Base-by-base conservation (phyloP, 2,797 vertebrate species). In the Gymnothorax reevesii region DNA sequence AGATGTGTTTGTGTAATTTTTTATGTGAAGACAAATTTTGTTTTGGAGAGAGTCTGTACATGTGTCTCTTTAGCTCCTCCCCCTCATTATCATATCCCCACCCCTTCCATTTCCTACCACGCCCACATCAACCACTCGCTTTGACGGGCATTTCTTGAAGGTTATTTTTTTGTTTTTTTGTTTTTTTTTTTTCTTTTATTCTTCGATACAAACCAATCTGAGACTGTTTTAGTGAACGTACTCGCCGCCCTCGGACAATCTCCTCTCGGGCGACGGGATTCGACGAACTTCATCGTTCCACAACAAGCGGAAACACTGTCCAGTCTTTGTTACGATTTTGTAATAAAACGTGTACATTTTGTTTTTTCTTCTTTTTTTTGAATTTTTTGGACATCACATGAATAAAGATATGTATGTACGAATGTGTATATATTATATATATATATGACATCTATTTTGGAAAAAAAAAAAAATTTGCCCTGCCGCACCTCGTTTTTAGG, bases 1-100 rank as follows among this genome's bases (percentile, higher is more conserved):
- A 98, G 97, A 98, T 94, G 94, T 97, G 97, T 98, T 98, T 98
- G 97, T 98, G 96, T 96, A 97, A 98, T 98, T 98, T 97, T 96
- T 97, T 97, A 96, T 97, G 95, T 97, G 97, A 96, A 96, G 96
- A 97, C 98, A 97, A 97, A 94, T 96, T 95, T 95, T 96, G 95
- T 96, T 96, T 96, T 96, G 96, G 97, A 96, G 94, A 95, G 93
- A 95, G 94, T 95, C 95, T 95, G 93, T 87, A 66, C 62, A n/a
- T 66, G 62, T 66, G 2, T n/a, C 85, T n/a, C 86, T 88, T 85
- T 95, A 85, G 83, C 89, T 52, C 86, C 86, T 89, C 89, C 95
- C 86, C 49, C 85, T 20, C 20, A 22, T 66, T 85, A 84, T 73
- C 83, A 33, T 7, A 66, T n/a, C 62, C 20, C 73, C 49, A 54